Evolutionary conservation across 2,888 invertebrate genomes (phyloP).

Genomic region (Zaprionus obscuricornis): DNA sequence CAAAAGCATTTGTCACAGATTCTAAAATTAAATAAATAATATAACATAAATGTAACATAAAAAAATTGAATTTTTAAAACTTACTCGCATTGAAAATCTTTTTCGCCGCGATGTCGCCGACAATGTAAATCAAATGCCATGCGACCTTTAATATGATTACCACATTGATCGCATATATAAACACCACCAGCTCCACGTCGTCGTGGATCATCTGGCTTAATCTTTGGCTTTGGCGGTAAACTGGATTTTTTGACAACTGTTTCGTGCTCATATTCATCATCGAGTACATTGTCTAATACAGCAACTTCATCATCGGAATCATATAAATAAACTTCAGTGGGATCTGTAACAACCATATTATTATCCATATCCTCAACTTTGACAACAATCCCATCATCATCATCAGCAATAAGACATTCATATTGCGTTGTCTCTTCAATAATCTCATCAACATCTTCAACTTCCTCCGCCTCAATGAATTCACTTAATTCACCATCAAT

Average conservation of each 20-base stretch:
- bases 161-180: slow-evolving; percentile 68
- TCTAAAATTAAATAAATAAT: slow-evolving; percentile 17
- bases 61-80: not conserved
- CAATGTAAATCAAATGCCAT: slow-evolving; percentile 71
- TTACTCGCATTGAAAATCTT: slow-evolving; percentile 70
- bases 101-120: slow-evolving; percentile 70
- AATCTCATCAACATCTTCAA: slow-evolving; percentile 34
- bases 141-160: slow-evolving; percentile 67
- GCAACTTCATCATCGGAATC: slow-evolving; percentile 69
- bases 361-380: slow-evolving; percentile 48
- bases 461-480: slow-evolving; percentile 54
- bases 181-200: slow-evolving; percentile 64
- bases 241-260: slow-evolving; percentile 66
- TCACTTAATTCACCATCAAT: slow-evolving; percentile 39
- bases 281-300: slow-evolving; percentile 60
- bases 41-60: not conserved
- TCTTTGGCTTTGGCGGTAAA: slow-evolving; percentile 67
- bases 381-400: slow-evolving; percentile 46
- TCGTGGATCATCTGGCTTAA: slow-evolving; percentile 59
- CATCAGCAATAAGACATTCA: slow-evolving; percentile 58
- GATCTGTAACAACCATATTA: slow-evolving; percentile 48
- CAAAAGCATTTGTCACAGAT: slow-evolving; percentile 69
- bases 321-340: slow-evolving; percentile 54
- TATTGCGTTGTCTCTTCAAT: slow-evolving; percentile 64
- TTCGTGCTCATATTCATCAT: slow-evolving; percentile 65